Percentiles rank a stretch among this genome's conserved stretches.
Conservation (phyloP, 2,113 vertebrate genomes). For the Sylvia atricapilla region DNA sequence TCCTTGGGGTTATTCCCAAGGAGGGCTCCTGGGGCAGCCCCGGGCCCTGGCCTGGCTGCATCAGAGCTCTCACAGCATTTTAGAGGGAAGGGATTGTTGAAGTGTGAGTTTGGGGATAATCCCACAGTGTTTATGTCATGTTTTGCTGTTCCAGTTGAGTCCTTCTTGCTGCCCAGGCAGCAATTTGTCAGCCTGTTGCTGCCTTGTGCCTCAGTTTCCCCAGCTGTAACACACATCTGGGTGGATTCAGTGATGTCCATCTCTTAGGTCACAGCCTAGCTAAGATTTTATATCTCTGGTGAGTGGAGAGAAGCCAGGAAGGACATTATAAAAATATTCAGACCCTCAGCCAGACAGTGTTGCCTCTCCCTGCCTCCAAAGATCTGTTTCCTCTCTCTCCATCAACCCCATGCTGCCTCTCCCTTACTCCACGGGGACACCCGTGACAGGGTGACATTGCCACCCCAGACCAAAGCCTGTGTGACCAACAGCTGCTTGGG, state of each 20-base stretch:
- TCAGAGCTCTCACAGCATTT: background rate
- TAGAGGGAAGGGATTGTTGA: background rate
- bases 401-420: background rate
- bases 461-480: background rate
- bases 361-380: background rate
- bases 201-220: background rate
- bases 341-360: background rate
- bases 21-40: background rate
- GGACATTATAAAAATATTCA: background rate
- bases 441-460: background rate
- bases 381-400: accelerated
- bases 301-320: background rate
- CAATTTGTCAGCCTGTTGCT: background rate
- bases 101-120: background rate
- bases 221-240: background rate
- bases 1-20: background rate
- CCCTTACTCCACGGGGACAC: background rate
- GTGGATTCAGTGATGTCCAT: background rate
- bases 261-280: background rate
- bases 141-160: background rate
- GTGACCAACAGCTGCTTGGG: background rate
- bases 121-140: accelerated
- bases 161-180: background rate
- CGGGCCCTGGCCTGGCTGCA: background rate
- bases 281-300: background rate